Evolutionary conservation across 2,113 vertebrate species (phyloP).

Genomic region (Meriones unguiculatus): DNA sequence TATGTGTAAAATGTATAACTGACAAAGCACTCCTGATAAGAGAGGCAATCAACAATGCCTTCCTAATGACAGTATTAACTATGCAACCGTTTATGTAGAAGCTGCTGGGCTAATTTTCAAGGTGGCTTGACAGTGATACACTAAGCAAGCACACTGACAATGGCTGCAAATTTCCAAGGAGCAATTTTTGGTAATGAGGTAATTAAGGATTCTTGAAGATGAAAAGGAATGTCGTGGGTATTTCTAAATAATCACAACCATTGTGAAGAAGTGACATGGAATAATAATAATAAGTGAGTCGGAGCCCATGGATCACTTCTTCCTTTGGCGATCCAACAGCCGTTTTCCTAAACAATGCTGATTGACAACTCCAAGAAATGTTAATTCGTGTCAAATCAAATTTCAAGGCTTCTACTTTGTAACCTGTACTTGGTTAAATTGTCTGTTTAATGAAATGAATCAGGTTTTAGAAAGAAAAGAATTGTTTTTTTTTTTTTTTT

Average conservation of each 20-base stretch:
- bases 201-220: conserved; percentile 42
- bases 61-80: not conserved
- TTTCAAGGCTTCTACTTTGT: conserved; percentile 5
- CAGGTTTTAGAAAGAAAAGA: conserved; percentile 42
- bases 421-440: not conserved
- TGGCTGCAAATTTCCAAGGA: conserved; percentile 49
- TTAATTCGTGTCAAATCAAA: conserved; percentile 43
- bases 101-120: conserved; percentile 31
- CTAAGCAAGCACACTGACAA: conserved; percentile 6
- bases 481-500: not conserved
- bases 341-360: conserved; percentile 22
- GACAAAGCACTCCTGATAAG: not conserved
- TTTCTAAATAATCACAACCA: conserved; percentile 52
- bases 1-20: not conserved
- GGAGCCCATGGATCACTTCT: not conserved
- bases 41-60: not conserved
- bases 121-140: not conserved
- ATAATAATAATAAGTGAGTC: not conserved
- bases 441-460: conserved; percentile 53
- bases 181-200: conserved; percentile 24
- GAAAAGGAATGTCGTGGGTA: conserved; percentile 6
- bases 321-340: conserved; percentile 21
- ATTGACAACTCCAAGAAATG: conserved; percentile 39
- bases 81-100: not conserved
- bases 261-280: not conserved